These are phyloP conservation scores for Drosophila malerkotliana DNA, from an alignment of 1,140 invertebrate species.

Conservation along the genomic window DNA sequence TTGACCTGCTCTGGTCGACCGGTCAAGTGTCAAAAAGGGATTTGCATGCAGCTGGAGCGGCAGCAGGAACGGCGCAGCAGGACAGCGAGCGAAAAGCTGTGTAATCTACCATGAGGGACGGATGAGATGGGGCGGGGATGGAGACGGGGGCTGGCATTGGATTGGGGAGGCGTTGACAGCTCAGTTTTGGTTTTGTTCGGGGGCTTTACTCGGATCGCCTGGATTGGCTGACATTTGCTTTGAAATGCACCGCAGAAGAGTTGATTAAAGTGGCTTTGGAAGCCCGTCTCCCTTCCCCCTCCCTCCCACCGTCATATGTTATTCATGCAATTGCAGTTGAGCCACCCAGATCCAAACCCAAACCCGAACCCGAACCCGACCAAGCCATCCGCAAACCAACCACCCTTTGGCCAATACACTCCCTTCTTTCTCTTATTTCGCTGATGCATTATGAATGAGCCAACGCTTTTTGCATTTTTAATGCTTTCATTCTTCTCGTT, in stretches of 20 bases:
- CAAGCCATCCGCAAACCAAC: constrained; percentile 19
- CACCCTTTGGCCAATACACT: constrained; percentile 22
- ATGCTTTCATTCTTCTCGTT: constrained; percentile 55
- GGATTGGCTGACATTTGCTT: constrained; percentile 58
- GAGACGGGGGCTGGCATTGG: neutral
- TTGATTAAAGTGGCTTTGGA: constrained; percentile 76
- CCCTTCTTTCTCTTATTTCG: constrained; percentile 15
- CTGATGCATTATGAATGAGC: constrained; percentile 53
- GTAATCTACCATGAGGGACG: constrained; percentile 44
- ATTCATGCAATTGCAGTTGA: constrained; percentile 41
- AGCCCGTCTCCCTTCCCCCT: neutral
- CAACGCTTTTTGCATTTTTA: constrained; percentile 67
- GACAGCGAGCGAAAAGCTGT: constrained; percentile 36
- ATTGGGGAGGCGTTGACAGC: constrained; percentile 43
- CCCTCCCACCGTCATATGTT: constrained; percentile 14
- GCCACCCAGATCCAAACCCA: constrained; percentile 15
- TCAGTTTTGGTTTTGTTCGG: constrained; percentile 30
- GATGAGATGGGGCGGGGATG: neutral
- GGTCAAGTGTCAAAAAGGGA: constrained; percentile 81
- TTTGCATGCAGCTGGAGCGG: constrained; percentile 58
- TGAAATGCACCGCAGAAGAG: constrained; percentile 71
- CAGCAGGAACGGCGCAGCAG: neutral
- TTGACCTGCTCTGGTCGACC: constrained; percentile 58
- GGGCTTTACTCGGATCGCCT: constrained; percentile 50
- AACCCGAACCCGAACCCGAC: neutral